phyloP scores from a whole-genome alignment of 2,888 invertebrate genomes.

The Himalopsyche tibetana region DNA sequence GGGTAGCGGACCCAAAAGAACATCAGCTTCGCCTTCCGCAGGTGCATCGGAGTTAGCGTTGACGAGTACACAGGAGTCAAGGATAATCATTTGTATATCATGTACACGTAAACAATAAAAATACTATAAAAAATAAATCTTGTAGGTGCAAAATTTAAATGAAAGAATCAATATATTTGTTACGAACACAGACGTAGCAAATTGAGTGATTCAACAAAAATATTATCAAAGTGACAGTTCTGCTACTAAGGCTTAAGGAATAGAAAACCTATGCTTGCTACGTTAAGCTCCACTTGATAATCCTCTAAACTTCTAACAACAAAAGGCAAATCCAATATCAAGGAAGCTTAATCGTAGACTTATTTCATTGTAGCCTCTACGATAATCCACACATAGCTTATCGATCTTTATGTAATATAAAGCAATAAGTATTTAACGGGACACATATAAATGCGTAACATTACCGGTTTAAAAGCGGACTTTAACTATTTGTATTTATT shows the following conservation, averaged over 20 bases:
- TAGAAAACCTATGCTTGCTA: conserved; percentile 24
- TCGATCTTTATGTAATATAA: background rate
- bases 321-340: conserved; percentile 56
- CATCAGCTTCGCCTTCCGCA: conserved; percentile 99
- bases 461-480: no score
- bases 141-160: background rate
- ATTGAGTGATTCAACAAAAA: background rate
- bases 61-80: conserved; percentile 94
- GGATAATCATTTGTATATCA: conserved; percentile 73
- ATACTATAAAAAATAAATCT: no score
- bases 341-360: conserved; percentile 57
- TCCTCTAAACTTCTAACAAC: conserved; percentile 49
- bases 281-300: conserved; percentile 49
- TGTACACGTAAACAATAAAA: background rate
- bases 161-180: background rate
- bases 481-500: no score
- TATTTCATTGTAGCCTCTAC: conserved; percentile 51
- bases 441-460: no score
- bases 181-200: background rate
- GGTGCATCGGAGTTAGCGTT: conserved; percentile 99
- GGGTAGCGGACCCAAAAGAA: conserved; percentile 99
- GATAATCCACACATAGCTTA: background rate
- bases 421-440: no score
- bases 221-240: background rate
- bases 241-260: background rate